Base-by-base conservation (phyloP, 2,888 invertebrate species). In the Pristionchus fissidentatus region DNA sequence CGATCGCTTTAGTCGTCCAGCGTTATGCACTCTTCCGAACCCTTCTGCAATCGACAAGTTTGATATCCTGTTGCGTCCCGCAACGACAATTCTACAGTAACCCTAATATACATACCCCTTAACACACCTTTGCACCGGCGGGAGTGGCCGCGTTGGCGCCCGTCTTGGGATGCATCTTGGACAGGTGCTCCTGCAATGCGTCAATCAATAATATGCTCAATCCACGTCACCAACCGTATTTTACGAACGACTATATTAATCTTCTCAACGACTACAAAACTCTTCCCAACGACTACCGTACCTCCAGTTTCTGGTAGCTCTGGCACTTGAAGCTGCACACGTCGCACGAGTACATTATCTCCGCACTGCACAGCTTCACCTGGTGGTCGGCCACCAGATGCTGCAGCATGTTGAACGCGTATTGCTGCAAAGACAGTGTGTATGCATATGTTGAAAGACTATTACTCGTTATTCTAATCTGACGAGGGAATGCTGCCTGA, bases 391-490 rank as follows among this genome's bases (percentile, higher is more conserved):
- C 85, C 1, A 90, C 92, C 60, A 92, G 84, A 86, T 92, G 92
- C 81, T 91, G 91, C 15, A 92, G 88, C 87, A 92, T 90, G 85
- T 92, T 92, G 89, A 92, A 92, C 15, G 91, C 92, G 85, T 88
- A 92, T 66, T 90, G 88, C 90, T 91, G 84, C 81, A 91, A 89
- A n/a, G n/a, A n/a, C n/a, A n/a, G 29, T 49, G 52, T 15, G 52
- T 49, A 19, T 15, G 19, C 52, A 19, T 49, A n/a, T 19, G 19
- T 49, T 49, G 49, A 29, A 49, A n/a, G 10, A 29, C 35, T 49
- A 22, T 35, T 32, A 46, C 46, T n/a, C 49, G 49, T 77, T 10
- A 32, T 35, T 43, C 15, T n/a, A 13, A 4, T 0, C 22, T 73
- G 73, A 29, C 13, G 4, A 43, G 22, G 10, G 0, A 73, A 10